A percentile compares a stretch with the other conserved stretches of the same genome.
Conservation (phyloP, 1,140 invertebrate species). For the Arion vulgaris region DNA sequence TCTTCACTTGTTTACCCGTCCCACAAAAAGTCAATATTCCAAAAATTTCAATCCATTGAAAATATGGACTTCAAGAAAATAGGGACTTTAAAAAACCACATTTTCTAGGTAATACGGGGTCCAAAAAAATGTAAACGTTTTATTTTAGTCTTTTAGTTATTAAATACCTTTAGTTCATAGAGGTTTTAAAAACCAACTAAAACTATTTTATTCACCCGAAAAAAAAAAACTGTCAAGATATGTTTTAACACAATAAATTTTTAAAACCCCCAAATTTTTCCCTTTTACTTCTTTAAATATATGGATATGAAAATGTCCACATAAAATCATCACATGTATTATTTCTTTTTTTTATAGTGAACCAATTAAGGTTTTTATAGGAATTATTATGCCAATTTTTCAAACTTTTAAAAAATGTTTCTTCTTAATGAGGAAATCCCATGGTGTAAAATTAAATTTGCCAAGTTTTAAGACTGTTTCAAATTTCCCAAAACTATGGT, state of each 20-base stretch:
- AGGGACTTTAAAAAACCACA: not conserved
- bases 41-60: not conserved
- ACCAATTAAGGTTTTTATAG: not conserved
- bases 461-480: not conserved
- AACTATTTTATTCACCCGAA: not conserved
- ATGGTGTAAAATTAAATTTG: too few relatives aligned
- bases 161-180: too few relatives aligned
- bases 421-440: too few relatives aligned
- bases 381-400: too few relatives aligned
- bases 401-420: too few relatives aligned
- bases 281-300: not conserved
- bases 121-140: not conserved
- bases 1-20: not conserved
- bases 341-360: not conserved
- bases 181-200: not conserved
- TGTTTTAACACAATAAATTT: not conserved
- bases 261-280: not conserved
- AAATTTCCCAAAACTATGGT: not conserved
- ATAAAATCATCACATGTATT: not conserved
- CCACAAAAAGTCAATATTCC: constrained; percentile 3
- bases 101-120: not conserved
- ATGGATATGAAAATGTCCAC: constrained; percentile 3
- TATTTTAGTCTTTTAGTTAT: not conserved
- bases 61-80: not conserved
- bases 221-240: not conserved